Percentiles rank a stretch among this genome's conserved stretches.
phyloP scores from a whole-genome alignment of 1,140 invertebrate genomes.

The Drosophila neocordata region DNA sequence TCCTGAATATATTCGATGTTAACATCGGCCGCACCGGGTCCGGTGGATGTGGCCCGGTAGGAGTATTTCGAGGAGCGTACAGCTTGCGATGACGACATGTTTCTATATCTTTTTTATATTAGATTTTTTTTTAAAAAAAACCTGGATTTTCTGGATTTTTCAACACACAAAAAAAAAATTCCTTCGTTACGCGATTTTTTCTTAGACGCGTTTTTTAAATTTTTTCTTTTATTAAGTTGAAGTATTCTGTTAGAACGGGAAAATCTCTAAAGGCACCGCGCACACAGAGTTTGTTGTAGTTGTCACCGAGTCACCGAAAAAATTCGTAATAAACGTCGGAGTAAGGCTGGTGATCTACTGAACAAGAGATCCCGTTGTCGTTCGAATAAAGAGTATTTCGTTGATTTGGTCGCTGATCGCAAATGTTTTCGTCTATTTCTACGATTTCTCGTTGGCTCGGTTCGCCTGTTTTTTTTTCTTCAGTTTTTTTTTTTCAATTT shows the following conservation, averaged over 20 bases:
- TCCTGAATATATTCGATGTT: constrained; percentile 97
- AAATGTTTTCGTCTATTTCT: constrained; percentile 70
- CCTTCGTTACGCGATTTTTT: constrained; percentile 54
- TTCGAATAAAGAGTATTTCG: constrained; percentile 83
- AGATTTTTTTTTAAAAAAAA: constrained; percentile 60
- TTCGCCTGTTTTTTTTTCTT: constrained; percentile 33
- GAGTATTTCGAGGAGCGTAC: constrained; percentile 94
- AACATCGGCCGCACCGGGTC: constrained; percentile 92
- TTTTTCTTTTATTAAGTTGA: constrained; percentile 25
- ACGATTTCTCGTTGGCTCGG: constrained; percentile 53
- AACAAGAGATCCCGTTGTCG: constrained; percentile 83
- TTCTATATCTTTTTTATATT: constrained; percentile 26
- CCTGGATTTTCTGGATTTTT: constrained; percentile 20
- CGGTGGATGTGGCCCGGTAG: constrained; percentile 89
- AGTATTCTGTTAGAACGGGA: constrained; percentile 46
- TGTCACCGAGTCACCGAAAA: constrained; percentile 83
- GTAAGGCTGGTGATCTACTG: constrained; percentile 83
- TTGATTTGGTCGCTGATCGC: constrained; percentile 66
- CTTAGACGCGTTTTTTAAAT: constrained; percentile 34
- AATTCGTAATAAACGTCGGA: constrained; percentile 83
- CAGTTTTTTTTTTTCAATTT: neutral
- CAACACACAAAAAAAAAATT: constrained; percentile 26
- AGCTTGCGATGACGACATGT: constrained; percentile 87
- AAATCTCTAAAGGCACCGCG: constrained; percentile 78
- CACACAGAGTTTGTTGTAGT: constrained; percentile 74